phyloP scores from a whole-genome alignment of 2,888 invertebrate genomes.

The Drosophila anomalipes region DNA sequence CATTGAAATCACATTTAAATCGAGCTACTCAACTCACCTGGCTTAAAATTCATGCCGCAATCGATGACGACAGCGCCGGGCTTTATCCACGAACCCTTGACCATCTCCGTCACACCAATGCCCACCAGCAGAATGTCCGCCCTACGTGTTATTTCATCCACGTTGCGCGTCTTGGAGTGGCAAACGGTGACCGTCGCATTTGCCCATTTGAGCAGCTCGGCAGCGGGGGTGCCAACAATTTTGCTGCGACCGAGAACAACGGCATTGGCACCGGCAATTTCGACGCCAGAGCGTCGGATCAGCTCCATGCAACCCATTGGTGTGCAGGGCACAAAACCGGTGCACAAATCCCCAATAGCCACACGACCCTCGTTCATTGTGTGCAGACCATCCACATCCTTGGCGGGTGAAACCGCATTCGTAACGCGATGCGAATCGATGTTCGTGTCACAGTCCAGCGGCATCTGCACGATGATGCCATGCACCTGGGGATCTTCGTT shows the following conservation, averaged over 20 bases:
- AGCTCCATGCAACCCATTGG: conserved; percentile 96
- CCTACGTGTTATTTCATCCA: conserved; percentile 90
- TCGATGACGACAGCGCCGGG: conserved; percentile 99
- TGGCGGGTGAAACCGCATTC: conserved; percentile 93
- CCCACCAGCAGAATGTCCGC: conserved; percentile 99
- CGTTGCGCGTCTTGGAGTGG: conserved; percentile 96
- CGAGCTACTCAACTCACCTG: conserved; percentile 87
- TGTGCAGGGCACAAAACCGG: conserved; percentile 97
- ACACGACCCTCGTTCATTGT: conserved; percentile 97
- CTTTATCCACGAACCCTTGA: conserved; percentile 98
- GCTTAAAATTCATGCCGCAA: conserved; percentile 97
- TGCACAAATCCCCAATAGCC: conserved; percentile 94
- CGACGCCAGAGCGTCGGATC: conserved; percentile 90
- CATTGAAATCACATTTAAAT: not conserved
- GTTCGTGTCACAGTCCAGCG: conserved; percentile 92
- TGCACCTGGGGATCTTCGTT: conserved; percentile 94
- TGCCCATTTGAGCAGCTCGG: conserved; percentile 97
- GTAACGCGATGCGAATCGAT: conserved; percentile 95
- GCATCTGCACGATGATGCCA: conserved; percentile 99
- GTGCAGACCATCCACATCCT: conserved; percentile 98
- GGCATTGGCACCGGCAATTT: conserved; percentile 93
- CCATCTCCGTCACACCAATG: conserved; percentile 95
- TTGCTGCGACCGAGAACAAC: conserved; percentile 98
- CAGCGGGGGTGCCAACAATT: conserved; percentile 98
- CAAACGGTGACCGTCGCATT: conserved; percentile 98